Evolutionary conservation across 2,113 vertebrate genomes (phyloP).

Genomic region (Casuarius casuarius): DNA sequence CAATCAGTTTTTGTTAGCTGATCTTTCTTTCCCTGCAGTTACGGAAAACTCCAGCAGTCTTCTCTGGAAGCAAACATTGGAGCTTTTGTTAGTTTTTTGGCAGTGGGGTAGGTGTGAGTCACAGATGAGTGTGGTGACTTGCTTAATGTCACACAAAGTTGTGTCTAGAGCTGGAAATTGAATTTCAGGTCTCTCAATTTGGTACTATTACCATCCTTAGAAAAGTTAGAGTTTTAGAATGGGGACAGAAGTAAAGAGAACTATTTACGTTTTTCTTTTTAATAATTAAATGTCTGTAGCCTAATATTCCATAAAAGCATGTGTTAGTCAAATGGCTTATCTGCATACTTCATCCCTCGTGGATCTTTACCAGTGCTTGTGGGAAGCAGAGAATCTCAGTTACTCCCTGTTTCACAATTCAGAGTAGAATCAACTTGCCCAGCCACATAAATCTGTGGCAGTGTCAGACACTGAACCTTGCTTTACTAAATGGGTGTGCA

Average conservation of each 20-base stretch:
- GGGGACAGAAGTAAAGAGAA: neutral
- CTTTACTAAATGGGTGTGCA: neutral
- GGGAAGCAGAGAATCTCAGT: neutral
- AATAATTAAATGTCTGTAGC: neutral
- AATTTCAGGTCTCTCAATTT: neutral
- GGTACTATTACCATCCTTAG: neutral
- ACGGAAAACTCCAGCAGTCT: neutral
- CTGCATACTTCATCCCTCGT: neutral
- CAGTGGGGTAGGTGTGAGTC: neutral
- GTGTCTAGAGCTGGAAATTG: neutral
- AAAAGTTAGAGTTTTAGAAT: neutral
- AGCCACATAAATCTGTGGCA: neutral
- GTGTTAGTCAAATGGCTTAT: neutral
- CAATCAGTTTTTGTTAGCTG: neutral
- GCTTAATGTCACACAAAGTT: neutral
- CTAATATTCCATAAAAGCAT: neutral
- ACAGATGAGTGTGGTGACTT: neutral
- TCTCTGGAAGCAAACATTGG: neutral
- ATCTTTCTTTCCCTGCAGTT: neutral
- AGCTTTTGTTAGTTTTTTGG: neutral
- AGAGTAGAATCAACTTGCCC: neutral
- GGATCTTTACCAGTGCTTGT: neutral
- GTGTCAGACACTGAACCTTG: neutral
- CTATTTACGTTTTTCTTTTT: neutral
- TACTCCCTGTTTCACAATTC: neutral